These are phyloP conservation scores for Heteromurus nitidus DNA, from an alignment of 2,888 invertebrate genomes.

Conservation along the genomic window DNA sequence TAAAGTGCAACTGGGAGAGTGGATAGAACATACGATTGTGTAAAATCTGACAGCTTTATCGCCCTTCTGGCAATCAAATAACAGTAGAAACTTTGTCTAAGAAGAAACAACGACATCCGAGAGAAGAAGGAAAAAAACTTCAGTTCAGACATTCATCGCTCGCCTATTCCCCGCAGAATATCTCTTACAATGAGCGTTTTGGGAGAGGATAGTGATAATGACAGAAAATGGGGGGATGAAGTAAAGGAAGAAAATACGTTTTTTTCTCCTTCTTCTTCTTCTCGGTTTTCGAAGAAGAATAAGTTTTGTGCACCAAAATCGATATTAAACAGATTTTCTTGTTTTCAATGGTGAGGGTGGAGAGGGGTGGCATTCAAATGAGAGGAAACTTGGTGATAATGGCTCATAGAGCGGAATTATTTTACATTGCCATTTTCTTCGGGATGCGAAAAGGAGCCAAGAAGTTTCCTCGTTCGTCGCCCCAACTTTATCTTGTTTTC, in stretches of 20 bases:
- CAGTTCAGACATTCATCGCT: too few species aligned
- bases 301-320: constrained; percentile 55
- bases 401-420: constrained; percentile 58
- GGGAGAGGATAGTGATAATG: constrained; percentile 53
- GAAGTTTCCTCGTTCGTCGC: constrained; percentile 43
- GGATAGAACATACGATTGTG: constrained; percentile 31
- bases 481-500: constrained; percentile 3
- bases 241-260: constrained; percentile 37
- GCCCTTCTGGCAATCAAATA: background rate
- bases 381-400: constrained; percentile 51
- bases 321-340: constrained; percentile 70
- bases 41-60: constrained; percentile 51
- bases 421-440: constrained; percentile 57
- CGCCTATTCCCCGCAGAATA: background rate
- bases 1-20: background rate
- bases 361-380: constrained; percentile 48
- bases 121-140: too few species aligned
- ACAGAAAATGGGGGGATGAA: constrained; percentile 25
- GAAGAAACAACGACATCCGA: too few species aligned
- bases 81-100: too few species aligned
- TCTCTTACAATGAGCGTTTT: constrained; percentile 49
- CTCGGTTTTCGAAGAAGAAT: background rate
- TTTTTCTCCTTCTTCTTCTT: constrained; percentile 11
- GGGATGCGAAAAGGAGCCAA: constrained; percentile 49
- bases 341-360: constrained; percentile 21